Evolutionary conservation across 2,797 vertebrate genomes (phyloP), one percentile per base, ranked within the genome.

Genomic region (Syndactyla subalaris): DNA sequence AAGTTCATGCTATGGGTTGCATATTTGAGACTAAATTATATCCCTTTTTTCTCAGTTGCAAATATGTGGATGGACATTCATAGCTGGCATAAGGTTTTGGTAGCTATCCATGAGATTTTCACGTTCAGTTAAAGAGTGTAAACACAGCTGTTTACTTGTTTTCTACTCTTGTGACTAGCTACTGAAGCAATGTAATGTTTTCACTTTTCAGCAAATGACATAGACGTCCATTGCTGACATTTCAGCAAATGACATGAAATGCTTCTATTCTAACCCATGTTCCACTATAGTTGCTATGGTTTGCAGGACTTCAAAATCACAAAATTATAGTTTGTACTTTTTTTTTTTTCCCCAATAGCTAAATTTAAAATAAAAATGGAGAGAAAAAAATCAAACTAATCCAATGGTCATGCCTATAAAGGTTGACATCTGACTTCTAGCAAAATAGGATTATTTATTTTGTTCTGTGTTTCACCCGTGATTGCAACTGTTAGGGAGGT

Each of bases 311-410:
- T 75, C 20, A 65, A 67, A 87, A 23, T 0, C 15, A 51, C 22
- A 61, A 17, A 49, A 72, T 70, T 23, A 27, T 17, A 48, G 9
- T 36, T 72, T 38, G 45, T n/a, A 39, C 7, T 13, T 74, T 20
- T 32, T 54, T 38, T 34, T 41, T 41, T 41, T 12, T 8, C 16
- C 15, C 29, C 2, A 24, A 12, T 17, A 71, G 14, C 5, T 75
- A 58, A n/a, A 27, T 29, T 78, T 66, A 58, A 46, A 74, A 27
- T 27, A 65, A 12, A 27, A 18, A 11, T 9, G 26, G 1, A 19
- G 6, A 4, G 10, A 7, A 14, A 14, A 29, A 14, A 0, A 0
- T 0, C 3, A 30, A 54, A 27, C 9, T 51, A 62, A 91, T 41
- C 5, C 72, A 57, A 45, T 23, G 3, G 17, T 65, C 3, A 1